Evolutionary conservation across 2,797 vertebrate genomes (phyloP).

Genomic region (Enteromius paludinosus): DNA sequence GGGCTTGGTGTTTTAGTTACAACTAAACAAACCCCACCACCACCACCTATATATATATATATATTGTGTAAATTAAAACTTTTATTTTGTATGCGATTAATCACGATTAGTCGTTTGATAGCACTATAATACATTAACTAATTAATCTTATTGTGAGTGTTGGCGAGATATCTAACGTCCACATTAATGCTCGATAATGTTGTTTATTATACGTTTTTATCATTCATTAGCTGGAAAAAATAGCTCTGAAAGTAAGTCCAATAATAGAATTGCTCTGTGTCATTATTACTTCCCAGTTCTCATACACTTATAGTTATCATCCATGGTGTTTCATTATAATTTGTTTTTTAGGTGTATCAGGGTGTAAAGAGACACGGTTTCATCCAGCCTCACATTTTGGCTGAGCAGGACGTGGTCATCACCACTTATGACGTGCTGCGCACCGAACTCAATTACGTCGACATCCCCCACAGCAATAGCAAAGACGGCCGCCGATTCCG

Average conservation of each 20-base stretch:
- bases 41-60: too few species aligned
- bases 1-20: too few species aligned
- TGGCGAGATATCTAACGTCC: background rate
- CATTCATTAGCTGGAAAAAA: background rate
- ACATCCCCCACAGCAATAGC: slow-evolving; percentile 97
- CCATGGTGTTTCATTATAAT: background rate
- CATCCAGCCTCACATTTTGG: slow-evolving; percentile 92
- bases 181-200: background rate
- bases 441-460: slow-evolving; percentile 94
- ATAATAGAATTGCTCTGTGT: background rate
- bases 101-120: too few species aligned
- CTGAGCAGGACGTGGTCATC: slow-evolving; percentile 96
- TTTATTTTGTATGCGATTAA: too few species aligned
- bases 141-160: too few species aligned
- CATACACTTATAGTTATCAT: background rate
- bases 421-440: slow-evolving; percentile 97
- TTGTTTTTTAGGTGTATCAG: slow-evolving; percentile 87
- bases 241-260: background rate
- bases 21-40: too few species aligned
- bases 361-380: slow-evolving; percentile 98
- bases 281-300: background rate
- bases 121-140: too few species aligned
- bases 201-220: background rate
- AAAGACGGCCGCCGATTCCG: slow-evolving; percentile 92
- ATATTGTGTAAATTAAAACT: too few species aligned